Percentiles rank a stretch among this genome's conserved stretches.
phyloP scores from a whole-genome alignment of 1,140 invertebrate genomes.

The Rhagoletis zephyria region DNA sequence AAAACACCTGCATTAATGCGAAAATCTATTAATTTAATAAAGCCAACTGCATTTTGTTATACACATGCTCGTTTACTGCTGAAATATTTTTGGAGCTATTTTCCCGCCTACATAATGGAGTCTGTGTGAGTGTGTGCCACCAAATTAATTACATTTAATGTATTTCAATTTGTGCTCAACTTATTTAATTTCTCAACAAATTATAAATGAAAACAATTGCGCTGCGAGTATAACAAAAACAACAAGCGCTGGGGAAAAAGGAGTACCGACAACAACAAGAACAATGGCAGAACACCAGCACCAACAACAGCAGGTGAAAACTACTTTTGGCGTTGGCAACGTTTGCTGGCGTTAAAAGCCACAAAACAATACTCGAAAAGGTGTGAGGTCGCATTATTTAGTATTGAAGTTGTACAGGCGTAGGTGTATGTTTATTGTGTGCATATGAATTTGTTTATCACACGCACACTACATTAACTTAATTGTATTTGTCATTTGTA shows the following conservation, averaged over 20 bases:
- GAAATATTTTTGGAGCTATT: background rate
- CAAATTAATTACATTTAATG: conserved; percentile 51
- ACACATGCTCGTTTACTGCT: no score
- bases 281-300: background rate
- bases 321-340: background rate
- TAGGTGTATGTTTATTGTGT: background rate
- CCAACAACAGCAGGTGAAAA: background rate
- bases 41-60: background rate
- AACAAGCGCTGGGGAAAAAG: background rate
- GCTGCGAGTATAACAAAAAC: background rate
- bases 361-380: conserved; percentile 28
- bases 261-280: background rate
- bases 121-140: background rate
- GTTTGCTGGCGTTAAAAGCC: conserved; percentile 29
- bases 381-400: background rate
- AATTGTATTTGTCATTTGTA: conserved; percentile 58
- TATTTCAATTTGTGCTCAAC: conserved; percentile 36
- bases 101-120: background rate
- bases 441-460: background rate
- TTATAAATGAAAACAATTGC: conserved; percentile 53
- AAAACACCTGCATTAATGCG: background rate
- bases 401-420: background rate
- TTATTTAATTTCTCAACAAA: conserved; percentile 53
- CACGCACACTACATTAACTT: conserved; percentile 56
- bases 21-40: conserved; percentile 50